Evolutionary conservation across 1,140 invertebrate genomes (phyloP).

Genomic region (Drosophila bipectinata): DNA sequence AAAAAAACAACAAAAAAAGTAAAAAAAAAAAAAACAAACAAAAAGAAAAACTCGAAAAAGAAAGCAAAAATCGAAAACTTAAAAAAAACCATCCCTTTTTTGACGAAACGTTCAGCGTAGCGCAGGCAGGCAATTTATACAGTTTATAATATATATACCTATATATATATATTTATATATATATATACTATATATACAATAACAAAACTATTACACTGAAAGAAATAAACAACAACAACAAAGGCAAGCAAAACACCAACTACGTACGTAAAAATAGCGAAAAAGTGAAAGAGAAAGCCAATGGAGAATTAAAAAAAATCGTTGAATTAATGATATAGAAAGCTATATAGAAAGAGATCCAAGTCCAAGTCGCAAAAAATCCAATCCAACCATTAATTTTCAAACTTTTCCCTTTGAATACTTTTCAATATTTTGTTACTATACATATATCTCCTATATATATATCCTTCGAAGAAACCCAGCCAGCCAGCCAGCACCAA

Average conservation of each 20-base stretch:
- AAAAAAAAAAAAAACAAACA: conserved; percentile 28
- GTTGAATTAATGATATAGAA: conserved; percentile 11
- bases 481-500: not conserved
- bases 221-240: conserved; percentile 14
- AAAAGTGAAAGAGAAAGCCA: conserved; percentile 10
- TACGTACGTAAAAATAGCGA: conserved; percentile 50
- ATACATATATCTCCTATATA: too few relatives aligned
- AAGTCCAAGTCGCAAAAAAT: conserved; percentile 35
- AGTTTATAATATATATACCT: conserved; percentile 64
- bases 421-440: conserved; percentile 7
- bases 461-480: not conserved
- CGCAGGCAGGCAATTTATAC: conserved; percentile 75
- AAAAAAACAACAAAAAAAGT: conserved; percentile 13
- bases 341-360: conserved; percentile 14
- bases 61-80: conserved; percentile 51
- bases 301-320: conserved; percentile 20
- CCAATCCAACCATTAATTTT: conserved; percentile 7
- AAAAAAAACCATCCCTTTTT: conserved; percentile 35
- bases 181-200: conserved; percentile 48
- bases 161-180: conserved; percentile 52
- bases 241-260: conserved; percentile 59
- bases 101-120: conserved; percentile 75
- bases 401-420: not conserved
- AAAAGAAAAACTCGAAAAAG: conserved; percentile 36
- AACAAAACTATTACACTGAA: conserved; percentile 37